Conservation (phyloP, 2,113 vertebrate species). For the Crypturellus undulatus region DNA sequence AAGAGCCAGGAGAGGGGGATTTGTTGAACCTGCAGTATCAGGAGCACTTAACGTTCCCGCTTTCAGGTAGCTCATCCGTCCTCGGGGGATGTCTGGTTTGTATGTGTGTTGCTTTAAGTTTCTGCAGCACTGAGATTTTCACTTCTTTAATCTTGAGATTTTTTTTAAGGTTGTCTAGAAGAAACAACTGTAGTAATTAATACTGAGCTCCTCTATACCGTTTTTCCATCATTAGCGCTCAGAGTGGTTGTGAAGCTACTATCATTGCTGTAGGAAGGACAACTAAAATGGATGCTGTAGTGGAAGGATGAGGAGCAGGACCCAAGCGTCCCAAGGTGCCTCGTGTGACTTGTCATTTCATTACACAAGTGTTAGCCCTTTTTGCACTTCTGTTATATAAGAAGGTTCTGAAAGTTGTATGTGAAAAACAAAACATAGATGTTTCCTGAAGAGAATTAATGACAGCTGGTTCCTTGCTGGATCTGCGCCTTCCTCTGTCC, state of each 20-base stretch:
- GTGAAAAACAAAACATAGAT: neutral
- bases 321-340: neutral
- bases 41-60: neutral
- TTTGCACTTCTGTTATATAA: neutral
- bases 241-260: neutral
- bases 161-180: neutral
- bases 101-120: neutral
- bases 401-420: neutral
- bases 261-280: neutral
- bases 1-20: neutral
- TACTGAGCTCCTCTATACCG: accelerated
- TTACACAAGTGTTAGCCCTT: neutral
- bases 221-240: no score
- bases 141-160: neutral
- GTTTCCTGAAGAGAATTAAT: neutral
- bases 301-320: neutral
- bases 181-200: neutral
- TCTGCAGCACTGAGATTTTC: neutral
- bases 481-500: neutral
- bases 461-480: neutral
- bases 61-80: neutral
- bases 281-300: neutral
- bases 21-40: neutral
- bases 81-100: neutral
- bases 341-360: neutral